Percentiles rank a stretch among this genome's conserved stretches.
phyloP scores from a whole-genome alignment of 2,113 vertebrate species.

The Albula goreensis region DNA sequence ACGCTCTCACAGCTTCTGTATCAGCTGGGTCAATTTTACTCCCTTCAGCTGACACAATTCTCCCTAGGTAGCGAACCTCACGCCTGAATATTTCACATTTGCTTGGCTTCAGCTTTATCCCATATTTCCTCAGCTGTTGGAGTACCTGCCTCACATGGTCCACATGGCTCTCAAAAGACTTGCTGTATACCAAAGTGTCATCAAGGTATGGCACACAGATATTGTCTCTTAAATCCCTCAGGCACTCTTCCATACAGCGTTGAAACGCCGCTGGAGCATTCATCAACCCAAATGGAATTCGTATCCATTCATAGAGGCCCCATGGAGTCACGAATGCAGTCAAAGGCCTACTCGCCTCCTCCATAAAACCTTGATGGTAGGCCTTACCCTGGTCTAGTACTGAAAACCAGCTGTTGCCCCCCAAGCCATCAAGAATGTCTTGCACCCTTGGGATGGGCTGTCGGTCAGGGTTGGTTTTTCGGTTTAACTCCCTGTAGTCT shows the following conservation, averaged over 20 bases:
- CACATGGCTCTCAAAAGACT: conserved; percentile 1
- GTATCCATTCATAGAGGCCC: conserved; percentile 30
- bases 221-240: conserved; percentile 14
- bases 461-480: too few species aligned
- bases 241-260: conserved; percentile 25
- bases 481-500: too few species aligned
- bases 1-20: too few species aligned
- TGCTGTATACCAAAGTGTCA: conserved; percentile 15
- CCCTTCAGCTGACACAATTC: not conserved
- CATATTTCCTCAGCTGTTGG: not conserved
- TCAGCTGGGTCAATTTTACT: not conserved
- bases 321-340: conserved; percentile 14
- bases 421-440: too few species aligned
- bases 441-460: too few species aligned
- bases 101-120: too few species aligned
- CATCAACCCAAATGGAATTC: conserved; percentile 30
- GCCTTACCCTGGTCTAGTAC: too few species aligned
- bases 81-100: not conserved
- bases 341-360: too few species aligned
- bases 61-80: not conserved
- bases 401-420: too few species aligned
- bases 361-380: too few species aligned
- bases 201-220: conserved; percentile 16
- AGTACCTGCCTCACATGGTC: conserved; percentile 25
- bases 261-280: conserved; percentile 31